Evolutionary conservation across 2,888 invertebrate species (phyloP).

Genomic region (Sipha maydis): DNA sequence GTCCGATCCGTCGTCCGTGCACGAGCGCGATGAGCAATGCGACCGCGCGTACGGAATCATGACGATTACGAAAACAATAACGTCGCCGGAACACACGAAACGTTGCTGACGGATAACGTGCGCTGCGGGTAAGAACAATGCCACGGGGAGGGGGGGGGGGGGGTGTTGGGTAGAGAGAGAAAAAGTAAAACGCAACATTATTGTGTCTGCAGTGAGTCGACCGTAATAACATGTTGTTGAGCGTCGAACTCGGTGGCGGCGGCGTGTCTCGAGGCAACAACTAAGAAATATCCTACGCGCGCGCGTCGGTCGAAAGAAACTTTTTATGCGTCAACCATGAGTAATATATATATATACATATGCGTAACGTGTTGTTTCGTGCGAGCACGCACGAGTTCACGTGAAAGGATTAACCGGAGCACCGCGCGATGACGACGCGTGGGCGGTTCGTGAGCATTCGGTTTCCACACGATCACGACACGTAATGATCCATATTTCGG

Average conservation of each 20-base stretch:
- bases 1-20: neutral
- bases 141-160: too few relatives aligned
- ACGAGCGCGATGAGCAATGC: neutral
- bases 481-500: neutral
- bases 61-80: neutral
- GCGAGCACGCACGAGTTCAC: neutral
- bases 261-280: neutral
- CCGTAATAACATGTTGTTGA: too few relatives aligned
- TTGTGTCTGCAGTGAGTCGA: too few relatives aligned
- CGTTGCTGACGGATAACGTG: neutral
- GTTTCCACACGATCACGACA: slow-evolving; percentile 30
- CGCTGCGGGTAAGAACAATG: neutral
- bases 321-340: too few relatives aligned
- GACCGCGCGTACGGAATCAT: neutral
- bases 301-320: neutral
- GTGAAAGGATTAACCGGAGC: slow-evolving; percentile 15
- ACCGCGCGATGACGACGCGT: neutral
- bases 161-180: too few relatives aligned
- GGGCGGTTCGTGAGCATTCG: too few relatives aligned
- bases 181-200: too few relatives aligned
- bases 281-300: neutral
- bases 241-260: neutral
- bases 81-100: neutral
- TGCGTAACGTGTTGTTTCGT: too few relatives aligned
- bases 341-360: too few relatives aligned